phyloP scores from a whole-genome alignment of 2,888 invertebrate genomes.

The Plagodis dolabraria region DNA sequence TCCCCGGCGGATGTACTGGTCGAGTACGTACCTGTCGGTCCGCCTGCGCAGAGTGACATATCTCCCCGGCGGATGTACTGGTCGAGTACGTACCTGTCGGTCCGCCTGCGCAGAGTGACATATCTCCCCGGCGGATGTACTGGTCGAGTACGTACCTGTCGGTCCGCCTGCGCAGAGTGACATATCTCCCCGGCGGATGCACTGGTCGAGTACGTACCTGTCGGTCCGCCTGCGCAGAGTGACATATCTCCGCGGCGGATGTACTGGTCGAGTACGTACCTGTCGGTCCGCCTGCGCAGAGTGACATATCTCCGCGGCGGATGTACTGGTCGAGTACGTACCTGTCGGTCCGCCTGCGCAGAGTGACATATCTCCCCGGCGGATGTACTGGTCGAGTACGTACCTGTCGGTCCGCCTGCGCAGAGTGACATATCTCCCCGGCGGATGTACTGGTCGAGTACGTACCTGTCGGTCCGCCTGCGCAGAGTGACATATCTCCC shows the following conservation, averaged over 20 bases:
- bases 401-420: too few species aligned
- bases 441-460: too few species aligned
- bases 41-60: conserved; percentile 50
- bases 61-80: conserved; percentile 43
- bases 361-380: conserved; percentile 49
- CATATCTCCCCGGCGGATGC: conserved; percentile 48
- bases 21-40: too few species aligned
- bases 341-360: conserved; percentile 46
- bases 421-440: conserved; percentile 48
- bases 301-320: conserved; percentile 47
- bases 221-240: conserved; percentile 48
- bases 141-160: too few species aligned
- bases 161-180: conserved; percentile 47
- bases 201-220: too few species aligned
- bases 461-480: too few species aligned
- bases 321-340: too few species aligned
- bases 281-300: conserved; percentile 49
- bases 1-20: conserved; percentile 45
- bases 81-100: too few species aligned
- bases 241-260: conserved; percentile 48
- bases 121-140: conserved; percentile 46
- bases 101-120: conserved; percentile 49
- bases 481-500: conserved; percentile 49
- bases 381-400: too few species aligned
- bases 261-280: too few species aligned